Evolutionary conservation across 2,113 vertebrate genomes (phyloP), one percentile per base, ranked within the genome.

Genomic region (Indicator maculatus): DNA sequence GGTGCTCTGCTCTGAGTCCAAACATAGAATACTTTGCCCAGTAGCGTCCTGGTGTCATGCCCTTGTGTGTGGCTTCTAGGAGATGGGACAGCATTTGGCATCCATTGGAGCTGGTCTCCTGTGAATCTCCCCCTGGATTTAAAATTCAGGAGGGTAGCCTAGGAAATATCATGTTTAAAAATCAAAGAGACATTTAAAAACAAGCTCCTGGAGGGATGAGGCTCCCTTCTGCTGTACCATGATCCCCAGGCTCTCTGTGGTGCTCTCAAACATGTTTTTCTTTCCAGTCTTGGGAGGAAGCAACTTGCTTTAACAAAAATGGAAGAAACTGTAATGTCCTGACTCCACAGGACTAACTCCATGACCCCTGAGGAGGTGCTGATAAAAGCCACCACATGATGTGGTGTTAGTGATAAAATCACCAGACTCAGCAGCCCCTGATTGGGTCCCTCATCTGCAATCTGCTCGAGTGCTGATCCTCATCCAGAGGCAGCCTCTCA

Each of bases 401-500:
- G 56, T 21, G 56, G 56, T 52, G 8, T 30, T 55, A 75, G 20
- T 14, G 7, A 66, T 74, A 89, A 91, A 83, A 86, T 58, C 81
- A 79, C 28, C 4, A 30, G 72, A 28, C 58, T 79, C 31, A 47
- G 58, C 76, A 91, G 85, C 14, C 77, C 72, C 76, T 86, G 53
- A 71, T 36, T 89, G 73, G 28, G 28, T 66, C 36, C 41, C 85
- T 58, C 81, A 59, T 55, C 87, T 83, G 56, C 84, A 93, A 61
- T 66, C 66, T 93, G 61, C 33, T 77, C 1, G 1, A 86, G 61
- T 30, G 61, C 58, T 50, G 66, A 55, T 86, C 72, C 44, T 86
- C 76, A 82, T 30, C 77, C 45, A 26, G 39, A 64, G 67, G 41
- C 39, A 89, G 58, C 18, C 52, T 65, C 52, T 26, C 28, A 79